Base-by-base conservation (phyloP, 2,888 invertebrate genomes). In the Caenorhabditis sp. region DNA sequence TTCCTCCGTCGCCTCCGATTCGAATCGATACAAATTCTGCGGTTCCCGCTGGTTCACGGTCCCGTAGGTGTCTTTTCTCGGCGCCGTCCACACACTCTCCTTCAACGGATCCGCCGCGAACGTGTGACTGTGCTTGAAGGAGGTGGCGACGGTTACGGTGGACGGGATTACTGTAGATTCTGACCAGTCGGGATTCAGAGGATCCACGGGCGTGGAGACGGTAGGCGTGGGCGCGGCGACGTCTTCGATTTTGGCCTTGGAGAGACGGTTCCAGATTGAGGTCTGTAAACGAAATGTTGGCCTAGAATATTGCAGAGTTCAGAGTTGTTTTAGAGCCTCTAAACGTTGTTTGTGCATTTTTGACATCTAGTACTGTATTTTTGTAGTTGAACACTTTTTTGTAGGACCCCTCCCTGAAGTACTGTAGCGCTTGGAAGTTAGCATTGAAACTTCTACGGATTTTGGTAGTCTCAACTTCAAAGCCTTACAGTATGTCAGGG, bases 171-270 rank as follows among this genome's bases (percentile, higher is more conserved):
- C 46, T 22, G 46, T 46, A 26, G 65, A 46, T 15, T 45, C 37
- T 39, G 15, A 20, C 68, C 68, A 70, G 37, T 70, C 68, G 0
- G 68, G 68, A 11, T 70, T 59, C n/a, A 70, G 26, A 2, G 68
- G 68, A 45, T 70, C 68, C 2, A 15, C 5, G 8, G 45, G 46
- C 2, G 27, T 17, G 2, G 52, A 17, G 4, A 26, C 4, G 22
- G 45, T 41, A 2, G 58, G 62, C 17, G 32, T 41, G 17, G 43
- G 63, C 35, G 41, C 58, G n/a, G 58, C 17, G 1, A 59, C 52
- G 8, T 59, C 59, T n/a, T 70, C 68, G 22, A 53, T 45, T 59
- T 70, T 70, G 0, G 59, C 17, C 45, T 70, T 68, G 4, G 68
- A 68, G 20, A 8, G 9, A 0, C 68, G 50, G 26, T 26, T 32